A percentile compares a stretch with the other conserved stretches of the same genome.
phyloP scores from a whole-genome alignment of 2,797 vertebrate species.

The Iguana delicatissima region DNA sequence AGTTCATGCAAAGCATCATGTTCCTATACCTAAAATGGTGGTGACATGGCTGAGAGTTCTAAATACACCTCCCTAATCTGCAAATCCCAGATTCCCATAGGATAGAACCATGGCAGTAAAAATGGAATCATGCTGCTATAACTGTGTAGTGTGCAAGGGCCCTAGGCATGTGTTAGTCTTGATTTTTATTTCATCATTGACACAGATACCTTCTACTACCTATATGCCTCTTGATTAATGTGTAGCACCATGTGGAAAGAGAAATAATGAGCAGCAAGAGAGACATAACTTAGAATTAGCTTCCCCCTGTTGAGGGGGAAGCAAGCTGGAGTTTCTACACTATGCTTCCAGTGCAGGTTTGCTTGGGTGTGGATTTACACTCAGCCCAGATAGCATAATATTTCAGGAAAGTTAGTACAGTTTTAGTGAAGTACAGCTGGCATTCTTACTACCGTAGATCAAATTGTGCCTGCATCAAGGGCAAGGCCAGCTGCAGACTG shows the following conservation, averaged over 20 bases:
- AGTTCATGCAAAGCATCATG: too few relatives aligned
- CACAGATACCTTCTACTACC: background rate
- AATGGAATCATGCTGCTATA: too few relatives aligned
- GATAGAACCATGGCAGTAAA: too few relatives aligned
- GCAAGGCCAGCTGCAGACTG: background rate
- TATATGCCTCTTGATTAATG: background rate
- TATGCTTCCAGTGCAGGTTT: background rate
- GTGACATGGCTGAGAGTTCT: too few relatives aligned
- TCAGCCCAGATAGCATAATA: background rate
- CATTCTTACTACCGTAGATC: background rate
- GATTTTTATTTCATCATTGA: too few relatives aligned
- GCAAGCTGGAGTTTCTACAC: background rate
- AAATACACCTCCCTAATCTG: too few relatives aligned
- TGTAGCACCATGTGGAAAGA: background rate
- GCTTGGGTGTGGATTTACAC: background rate
- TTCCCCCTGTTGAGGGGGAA: background rate
- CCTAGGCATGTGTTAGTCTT: too few relatives aligned
- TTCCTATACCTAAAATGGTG: too few relatives aligned
- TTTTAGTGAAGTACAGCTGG: background rate
- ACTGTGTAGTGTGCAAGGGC: too few relatives aligned
- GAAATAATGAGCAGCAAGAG: background rate
- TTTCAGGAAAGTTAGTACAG: background rate
- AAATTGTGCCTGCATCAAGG: background rate
- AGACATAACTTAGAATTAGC: background rate
- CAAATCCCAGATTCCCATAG: too few relatives aligned